Percentiles rank a stretch among this genome's conserved stretches.
Conservation (phyloP, 2,113 vertebrate genomes). For the Mobula birostris region DNA sequence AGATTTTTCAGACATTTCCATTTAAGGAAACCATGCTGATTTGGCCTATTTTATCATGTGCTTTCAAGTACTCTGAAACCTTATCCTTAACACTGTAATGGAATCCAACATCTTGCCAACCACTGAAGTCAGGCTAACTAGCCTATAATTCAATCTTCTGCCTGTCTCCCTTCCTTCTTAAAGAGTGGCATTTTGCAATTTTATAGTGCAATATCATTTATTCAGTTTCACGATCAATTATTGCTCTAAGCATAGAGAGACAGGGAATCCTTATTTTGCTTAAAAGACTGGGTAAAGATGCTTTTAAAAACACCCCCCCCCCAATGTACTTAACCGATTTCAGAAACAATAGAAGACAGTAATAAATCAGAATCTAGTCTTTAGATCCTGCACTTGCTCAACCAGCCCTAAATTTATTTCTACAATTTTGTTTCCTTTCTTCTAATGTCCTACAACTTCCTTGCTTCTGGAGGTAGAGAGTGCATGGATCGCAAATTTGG, state of each 20-base stretch:
- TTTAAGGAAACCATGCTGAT: too few relatives aligned
- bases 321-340: not conserved
- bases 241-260: not conserved
- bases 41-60: too few relatives aligned
- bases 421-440: not conserved
- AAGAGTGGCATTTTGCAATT: too few relatives aligned
- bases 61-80: too few relatives aligned
- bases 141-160: too few relatives aligned
- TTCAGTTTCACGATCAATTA: not conserved
- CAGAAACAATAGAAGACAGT: not conserved
- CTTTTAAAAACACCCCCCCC: not conserved
- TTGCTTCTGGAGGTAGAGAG: not conserved
- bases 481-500: not conserved
- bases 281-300: not conserved
- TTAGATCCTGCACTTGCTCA: not conserved
- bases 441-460: not conserved
- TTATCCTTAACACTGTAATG: too few relatives aligned
- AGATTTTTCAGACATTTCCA: too few relatives aligned
- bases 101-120: too few relatives aligned
- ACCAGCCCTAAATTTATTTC: not conserved
- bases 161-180: too few relatives aligned
- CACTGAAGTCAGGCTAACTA: too few relatives aligned
- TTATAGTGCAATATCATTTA: not conserved
- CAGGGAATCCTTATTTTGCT: too few relatives aligned
- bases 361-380: not conserved